Conservation (phyloP, 2,113 vertebrate genomes). For the Seriola dumerili region DNA sequence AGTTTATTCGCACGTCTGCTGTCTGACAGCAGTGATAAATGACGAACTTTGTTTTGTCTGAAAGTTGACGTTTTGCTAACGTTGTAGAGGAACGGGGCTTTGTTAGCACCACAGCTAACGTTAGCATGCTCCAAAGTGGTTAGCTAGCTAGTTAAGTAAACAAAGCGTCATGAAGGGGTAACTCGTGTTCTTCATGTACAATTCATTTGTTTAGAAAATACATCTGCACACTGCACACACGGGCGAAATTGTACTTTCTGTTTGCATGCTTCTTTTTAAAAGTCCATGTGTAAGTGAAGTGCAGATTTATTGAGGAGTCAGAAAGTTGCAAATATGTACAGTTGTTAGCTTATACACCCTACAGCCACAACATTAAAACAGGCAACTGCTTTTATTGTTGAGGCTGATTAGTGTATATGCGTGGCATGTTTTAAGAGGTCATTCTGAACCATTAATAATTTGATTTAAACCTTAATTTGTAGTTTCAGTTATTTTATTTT, state of each 20-base stretch:
- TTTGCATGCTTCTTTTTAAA: background rate
- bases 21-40: background rate
- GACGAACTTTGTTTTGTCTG: background rate
- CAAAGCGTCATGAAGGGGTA: slow-evolving; percentile 25
- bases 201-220: background rate
- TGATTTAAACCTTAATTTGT: no score
- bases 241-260: background rate
- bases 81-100: slow-evolving; percentile 16
- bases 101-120: slow-evolving; percentile 65
- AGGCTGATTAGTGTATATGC: no score
- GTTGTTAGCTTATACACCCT: background rate
- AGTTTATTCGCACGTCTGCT: background rate
- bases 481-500: no score
- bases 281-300: background rate
- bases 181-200: accelerated
- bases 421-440: no score
- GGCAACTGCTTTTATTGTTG: no score
- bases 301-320: background rate
- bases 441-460: no score
- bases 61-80: slow-evolving; percentile 5
- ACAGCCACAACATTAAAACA: no score
- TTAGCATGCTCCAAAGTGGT: slow-evolving; percentile 35
- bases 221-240: background rate
- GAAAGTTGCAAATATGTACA: background rate
- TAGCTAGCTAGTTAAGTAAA: slow-evolving; percentile 54